Conservation (phyloP, 2,888 invertebrate genomes). For the Plebejus melissa region DNA sequence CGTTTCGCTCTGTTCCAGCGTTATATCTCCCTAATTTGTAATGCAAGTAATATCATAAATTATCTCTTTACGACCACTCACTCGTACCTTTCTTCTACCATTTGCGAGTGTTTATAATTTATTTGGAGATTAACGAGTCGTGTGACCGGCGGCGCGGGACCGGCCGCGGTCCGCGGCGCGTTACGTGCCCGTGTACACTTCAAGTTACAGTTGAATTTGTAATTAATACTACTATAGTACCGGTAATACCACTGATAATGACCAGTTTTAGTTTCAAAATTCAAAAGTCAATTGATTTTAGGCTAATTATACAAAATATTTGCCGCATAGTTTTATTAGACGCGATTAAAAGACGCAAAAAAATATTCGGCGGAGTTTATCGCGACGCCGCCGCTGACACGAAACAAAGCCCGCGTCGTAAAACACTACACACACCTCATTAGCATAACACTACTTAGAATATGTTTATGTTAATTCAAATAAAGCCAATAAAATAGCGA, state of each 20-base stretch:
- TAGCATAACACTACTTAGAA: constrained; percentile 7
- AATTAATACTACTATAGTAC: not conserved
- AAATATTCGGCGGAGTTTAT: not conserved
- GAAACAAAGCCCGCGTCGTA: constrained; percentile 11
- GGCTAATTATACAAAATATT: not conserved
- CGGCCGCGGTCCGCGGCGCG: not conserved
- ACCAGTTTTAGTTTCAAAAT: not conserved
- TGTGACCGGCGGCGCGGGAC: constrained; percentile 3
- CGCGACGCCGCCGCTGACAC: not conserved
- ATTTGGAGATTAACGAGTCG: constrained; percentile 9
- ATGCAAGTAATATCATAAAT: not conserved
- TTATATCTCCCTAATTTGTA: constrained; percentile 9
- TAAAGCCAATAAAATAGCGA: constrained; percentile 11
- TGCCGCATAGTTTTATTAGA: not conserved
- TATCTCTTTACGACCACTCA: constrained; percentile 9
- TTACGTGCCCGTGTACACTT: not conserved
- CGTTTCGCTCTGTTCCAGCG: too few species aligned
- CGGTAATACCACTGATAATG: not conserved
- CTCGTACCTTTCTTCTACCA: not conserved
- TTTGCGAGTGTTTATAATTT: not conserved
- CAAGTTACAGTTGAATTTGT: too few species aligned
- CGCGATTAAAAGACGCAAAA: not conserved
- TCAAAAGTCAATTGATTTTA: not conserved
- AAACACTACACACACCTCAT: not conserved
- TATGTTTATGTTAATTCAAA: not conserved